Conservation (phyloP, 2,113 vertebrate genomes). For the Nerophis lumbriciformis region DNA sequence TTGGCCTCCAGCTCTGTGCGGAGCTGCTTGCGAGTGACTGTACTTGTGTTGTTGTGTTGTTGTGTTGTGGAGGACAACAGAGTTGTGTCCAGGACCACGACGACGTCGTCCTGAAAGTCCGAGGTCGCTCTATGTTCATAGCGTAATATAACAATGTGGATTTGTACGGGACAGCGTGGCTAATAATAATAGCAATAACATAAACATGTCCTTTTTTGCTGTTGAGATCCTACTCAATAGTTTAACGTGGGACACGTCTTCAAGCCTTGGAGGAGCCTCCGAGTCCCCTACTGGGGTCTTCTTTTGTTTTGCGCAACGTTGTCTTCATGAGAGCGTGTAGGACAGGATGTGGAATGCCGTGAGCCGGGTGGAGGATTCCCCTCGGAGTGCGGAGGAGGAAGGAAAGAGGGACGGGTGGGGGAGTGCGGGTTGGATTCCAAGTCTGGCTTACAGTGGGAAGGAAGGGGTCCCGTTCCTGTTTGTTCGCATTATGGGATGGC, state of each 20-base stretch:
- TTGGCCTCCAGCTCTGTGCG: neutral
- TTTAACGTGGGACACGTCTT: too few relatives aligned
- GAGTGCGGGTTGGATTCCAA: conserved; percentile 23
- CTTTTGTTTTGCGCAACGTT: neutral
- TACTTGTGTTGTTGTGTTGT: conserved; percentile 2
- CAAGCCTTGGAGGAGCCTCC: neutral
- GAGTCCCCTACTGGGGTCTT: too few relatives aligned
- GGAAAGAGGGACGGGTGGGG: neutral
- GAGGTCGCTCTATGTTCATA: too few relatives aligned
- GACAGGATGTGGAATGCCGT: conserved; percentile 52
- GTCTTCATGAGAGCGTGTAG: conserved; percentile 1
- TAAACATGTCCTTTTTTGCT: too few relatives aligned
- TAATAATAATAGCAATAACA: too few relatives aligned
- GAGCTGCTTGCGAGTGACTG: neutral
- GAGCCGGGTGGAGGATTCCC: conserved; percentile 43
- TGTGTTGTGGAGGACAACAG: neutral
- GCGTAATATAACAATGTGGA: too few relatives aligned
- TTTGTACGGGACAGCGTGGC: too few relatives aligned
- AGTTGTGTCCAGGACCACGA: neutral
- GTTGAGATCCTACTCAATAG: too few relatives aligned
- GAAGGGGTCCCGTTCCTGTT: conserved; percentile 55
- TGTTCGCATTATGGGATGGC: conserved; percentile 42
- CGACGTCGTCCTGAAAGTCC: too few relatives aligned
- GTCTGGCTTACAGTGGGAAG: conserved; percentile 52
- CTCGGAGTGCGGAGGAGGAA: conserved; percentile 24